These are phyloP conservation scores for Chloropsis hardwickii DNA, from an alignment of 2,113 vertebrate species.

Conservation along the genomic window DNA sequence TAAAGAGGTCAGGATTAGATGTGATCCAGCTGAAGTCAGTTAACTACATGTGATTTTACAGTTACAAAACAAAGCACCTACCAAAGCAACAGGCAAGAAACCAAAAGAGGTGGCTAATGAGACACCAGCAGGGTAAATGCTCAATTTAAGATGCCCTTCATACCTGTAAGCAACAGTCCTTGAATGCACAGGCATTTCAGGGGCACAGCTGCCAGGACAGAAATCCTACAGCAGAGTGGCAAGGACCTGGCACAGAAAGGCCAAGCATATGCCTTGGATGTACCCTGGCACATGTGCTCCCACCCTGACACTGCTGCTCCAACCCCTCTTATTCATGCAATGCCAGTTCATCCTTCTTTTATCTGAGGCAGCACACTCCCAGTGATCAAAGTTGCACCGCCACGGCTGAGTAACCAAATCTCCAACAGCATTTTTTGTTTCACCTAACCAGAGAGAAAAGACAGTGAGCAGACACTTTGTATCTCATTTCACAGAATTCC, in stretches of 20 bases:
- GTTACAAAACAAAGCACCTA: background rate
- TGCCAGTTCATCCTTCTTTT: background rate
- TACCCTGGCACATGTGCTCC: fast-evolving
- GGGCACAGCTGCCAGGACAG: background rate
- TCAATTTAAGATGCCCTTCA: background rate
- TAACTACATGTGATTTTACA: background rate
- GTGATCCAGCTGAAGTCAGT: background rate
- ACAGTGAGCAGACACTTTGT: background rate
- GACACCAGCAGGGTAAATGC: background rate
- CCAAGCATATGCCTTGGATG: fast-evolving
- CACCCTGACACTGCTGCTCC: background rate
- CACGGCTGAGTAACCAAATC: background rate
- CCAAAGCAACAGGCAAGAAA: background rate
- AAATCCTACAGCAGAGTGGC: background rate
- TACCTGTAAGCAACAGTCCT: background rate
- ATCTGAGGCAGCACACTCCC: background rate
- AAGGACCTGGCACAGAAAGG: background rate
- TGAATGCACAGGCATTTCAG: background rate
- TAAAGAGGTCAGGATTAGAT: background rate
- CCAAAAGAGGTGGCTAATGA: background rate
- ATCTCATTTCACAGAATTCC: background rate
- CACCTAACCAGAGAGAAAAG: background rate
- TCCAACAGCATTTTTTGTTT: background rate
- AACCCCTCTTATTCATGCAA: fast-evolving
- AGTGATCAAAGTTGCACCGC: fast-evolving